Conservation (phyloP, 2,113 vertebrate genomes). For the Brachyistius frenatus region DNA sequence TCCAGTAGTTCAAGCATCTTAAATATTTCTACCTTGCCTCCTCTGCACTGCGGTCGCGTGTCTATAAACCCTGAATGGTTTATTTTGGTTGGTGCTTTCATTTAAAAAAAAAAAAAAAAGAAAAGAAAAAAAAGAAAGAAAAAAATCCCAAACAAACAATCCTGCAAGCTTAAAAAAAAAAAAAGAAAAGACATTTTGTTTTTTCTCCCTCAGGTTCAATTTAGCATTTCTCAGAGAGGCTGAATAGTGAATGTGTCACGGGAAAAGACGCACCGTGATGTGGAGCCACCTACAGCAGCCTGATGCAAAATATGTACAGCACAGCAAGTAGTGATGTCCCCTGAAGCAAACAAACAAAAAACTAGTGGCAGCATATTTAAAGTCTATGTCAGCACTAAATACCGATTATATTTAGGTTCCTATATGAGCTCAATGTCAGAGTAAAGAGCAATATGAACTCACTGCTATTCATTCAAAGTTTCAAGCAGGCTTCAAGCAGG, state of each 20-base stretch:
- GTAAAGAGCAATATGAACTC: not conserved
- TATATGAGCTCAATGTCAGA: not conserved
- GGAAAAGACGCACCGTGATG: constrained; percentile 11
- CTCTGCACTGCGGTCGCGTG: constrained; percentile 38
- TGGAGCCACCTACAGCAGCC: constrained; percentile 9
- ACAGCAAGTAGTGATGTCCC: not conserved
- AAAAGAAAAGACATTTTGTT: constrained; percentile 14
- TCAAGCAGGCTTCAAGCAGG: not conserved
- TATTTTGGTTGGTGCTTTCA: constrained; percentile 44
- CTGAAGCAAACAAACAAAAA: not conserved
- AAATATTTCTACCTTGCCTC: constrained; percentile 41
- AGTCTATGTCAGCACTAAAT: no score
- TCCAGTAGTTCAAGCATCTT: constrained; percentile 21
- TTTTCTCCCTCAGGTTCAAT: constrained; percentile 8
- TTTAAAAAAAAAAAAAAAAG: not conserved
- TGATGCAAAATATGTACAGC: not conserved
- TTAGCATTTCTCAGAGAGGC: not conserved
- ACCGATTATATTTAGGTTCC: no score
- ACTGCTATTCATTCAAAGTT: constrained; percentile 36
- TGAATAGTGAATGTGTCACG: constrained; percentile 2
- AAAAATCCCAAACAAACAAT: constrained; percentile 24
- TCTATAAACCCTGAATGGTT: constrained; percentile 36
- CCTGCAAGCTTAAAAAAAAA: not conserved
- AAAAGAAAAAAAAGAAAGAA: constrained; percentile 9
- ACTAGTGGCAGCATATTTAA: no score